Percentiles rank a stretch among this genome's conserved stretches.
Evolutionary conservation across 2,797 vertebrate species (phyloP).

Genomic region (Euphonia xanthogaster): DNA sequence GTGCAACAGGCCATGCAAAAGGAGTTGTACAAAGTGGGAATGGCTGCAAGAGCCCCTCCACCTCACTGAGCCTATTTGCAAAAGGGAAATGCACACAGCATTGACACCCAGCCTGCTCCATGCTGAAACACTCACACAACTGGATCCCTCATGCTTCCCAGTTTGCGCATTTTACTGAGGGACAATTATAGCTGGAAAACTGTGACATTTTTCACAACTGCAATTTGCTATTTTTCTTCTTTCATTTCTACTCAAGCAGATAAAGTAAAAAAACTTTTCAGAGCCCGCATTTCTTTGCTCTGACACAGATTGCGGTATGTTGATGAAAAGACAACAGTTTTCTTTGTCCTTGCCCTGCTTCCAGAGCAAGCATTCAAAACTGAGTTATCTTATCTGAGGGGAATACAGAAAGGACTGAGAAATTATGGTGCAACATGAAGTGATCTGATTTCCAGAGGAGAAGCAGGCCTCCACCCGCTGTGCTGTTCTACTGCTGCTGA

Average conservation of each 20-base stretch:
- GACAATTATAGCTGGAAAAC: neutral
- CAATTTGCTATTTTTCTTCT: neutral
- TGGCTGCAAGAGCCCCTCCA: neutral
- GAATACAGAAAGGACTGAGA: neutral
- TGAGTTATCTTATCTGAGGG: neutral
- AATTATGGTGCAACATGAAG: neutral
- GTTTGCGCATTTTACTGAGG: neutral
- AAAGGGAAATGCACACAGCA: neutral
- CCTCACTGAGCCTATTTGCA: neutral
- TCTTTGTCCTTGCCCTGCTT: neutral
- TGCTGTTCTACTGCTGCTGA: neutral
- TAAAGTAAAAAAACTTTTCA: neutral
- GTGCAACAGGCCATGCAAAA: neutral
- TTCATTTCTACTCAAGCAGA: neutral
- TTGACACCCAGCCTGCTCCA: neutral
- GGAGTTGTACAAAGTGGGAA: rapidly evolving
- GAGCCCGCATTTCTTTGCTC: neutral
- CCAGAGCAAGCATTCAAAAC: neutral
- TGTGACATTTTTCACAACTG: neutral
- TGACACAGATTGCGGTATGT: neutral
- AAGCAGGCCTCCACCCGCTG: neutral
- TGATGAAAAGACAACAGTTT: neutral
- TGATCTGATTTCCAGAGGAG: neutral
- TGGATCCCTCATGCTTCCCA: neutral
- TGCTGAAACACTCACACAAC: neutral